phyloP scores from a whole-genome alignment of 2,888 invertebrate species.

The Altica lythri region DNA sequence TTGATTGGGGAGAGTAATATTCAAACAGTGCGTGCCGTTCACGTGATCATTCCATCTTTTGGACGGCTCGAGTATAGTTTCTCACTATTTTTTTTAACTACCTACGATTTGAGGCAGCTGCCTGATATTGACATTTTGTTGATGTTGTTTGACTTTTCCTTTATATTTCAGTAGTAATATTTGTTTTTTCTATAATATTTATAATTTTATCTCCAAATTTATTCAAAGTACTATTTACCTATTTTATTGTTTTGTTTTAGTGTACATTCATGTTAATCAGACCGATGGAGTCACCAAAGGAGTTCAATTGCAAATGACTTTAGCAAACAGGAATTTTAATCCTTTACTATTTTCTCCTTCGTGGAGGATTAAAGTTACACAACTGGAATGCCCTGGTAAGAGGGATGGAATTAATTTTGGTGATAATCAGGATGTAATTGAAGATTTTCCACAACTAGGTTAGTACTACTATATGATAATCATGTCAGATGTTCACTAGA shows the following conservation, averaged over 20 bases:
- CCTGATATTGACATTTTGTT: no score
- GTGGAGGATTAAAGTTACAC: slow-evolving; percentile 52
- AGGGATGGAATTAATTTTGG: slow-evolving; percentile 34
- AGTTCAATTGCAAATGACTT: slow-evolving; percentile 40
- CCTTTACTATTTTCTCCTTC: slow-evolving; percentile 36
- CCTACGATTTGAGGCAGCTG: no score
- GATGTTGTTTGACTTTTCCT: no score
- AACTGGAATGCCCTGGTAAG: slow-evolving; percentile 51
- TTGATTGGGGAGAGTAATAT: no score
- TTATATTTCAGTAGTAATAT: no score
- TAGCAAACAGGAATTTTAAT: slow-evolving; percentile 57
- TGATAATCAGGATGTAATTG: slow-evolving; percentile 35
- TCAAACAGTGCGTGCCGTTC: no score
- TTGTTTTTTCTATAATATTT: no score
- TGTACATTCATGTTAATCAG: slow-evolving; percentile 46
- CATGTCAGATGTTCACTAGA: no score
- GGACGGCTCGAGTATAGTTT: no score
- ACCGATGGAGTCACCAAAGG: slow-evolving; percentile 37
- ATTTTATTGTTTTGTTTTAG: slow-evolving; percentile 34
- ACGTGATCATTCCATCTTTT: no score
- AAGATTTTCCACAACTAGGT: slow-evolving; percentile 45
- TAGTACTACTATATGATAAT: slow-evolving; percentile 14
- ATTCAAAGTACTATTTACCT: neutral
- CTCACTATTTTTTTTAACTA: no score
- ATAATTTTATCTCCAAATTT: neutral